A percentile compares a stretch with the other conserved stretches of the same genome.
These are phyloP conservation scores for Sibirionetta formosa DNA, from an alignment of 2,797 vertebrate genomes.

Conservation along the genomic window DNA sequence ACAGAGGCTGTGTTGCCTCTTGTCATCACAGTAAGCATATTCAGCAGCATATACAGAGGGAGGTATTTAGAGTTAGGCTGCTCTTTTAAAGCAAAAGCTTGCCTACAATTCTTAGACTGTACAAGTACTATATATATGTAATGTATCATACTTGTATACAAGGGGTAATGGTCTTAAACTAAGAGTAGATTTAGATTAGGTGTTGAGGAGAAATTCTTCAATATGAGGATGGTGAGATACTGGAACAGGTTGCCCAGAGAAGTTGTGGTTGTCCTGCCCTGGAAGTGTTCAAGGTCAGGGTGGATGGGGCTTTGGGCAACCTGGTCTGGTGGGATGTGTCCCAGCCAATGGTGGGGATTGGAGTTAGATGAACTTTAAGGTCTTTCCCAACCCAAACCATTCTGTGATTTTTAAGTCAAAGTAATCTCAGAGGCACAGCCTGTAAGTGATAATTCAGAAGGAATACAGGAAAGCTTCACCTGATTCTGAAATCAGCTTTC, in stretches of 20 bases:
- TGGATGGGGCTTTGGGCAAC: background rate
- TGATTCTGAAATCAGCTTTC: background rate
- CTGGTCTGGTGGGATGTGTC: background rate
- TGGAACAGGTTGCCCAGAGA: no score
- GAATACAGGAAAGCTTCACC: background rate
- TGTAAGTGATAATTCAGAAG: background rate
- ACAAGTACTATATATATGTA: background rate
- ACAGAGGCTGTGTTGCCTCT: slow-evolving; percentile 4
- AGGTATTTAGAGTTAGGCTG: background rate
- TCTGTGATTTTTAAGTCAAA: background rate
- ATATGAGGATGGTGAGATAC: no score
- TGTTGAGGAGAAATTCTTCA: background rate
- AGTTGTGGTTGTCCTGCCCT: no score
- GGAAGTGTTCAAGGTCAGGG: background rate
- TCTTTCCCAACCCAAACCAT: background rate
- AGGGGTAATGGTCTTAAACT: background rate
- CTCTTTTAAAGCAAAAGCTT: background rate
- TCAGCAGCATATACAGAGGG: background rate
- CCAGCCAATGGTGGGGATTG: background rate
- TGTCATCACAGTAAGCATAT: slow-evolving; percentile 37
- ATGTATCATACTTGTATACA: background rate
- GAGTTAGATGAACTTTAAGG: background rate
- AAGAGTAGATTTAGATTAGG: background rate
- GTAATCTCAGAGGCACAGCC: background rate
- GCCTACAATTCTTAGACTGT: background rate